phyloP scores from a whole-genome alignment of 92 coral and sea anemone genomes.

The Umimayanthus kanabou region DNA sequence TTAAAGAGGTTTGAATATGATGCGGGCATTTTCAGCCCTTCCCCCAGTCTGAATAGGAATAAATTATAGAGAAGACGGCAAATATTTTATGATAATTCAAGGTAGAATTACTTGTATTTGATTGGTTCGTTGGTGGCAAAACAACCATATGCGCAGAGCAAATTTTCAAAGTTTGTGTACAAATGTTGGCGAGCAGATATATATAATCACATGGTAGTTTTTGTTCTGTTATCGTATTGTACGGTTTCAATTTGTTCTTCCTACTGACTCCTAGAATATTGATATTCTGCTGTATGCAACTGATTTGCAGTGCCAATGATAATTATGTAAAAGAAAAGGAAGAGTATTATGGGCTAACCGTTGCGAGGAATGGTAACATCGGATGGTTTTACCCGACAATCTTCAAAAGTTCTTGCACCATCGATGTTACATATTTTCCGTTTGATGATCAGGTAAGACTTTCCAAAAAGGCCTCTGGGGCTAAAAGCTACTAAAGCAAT shows the following conservation, averaged over 20 bases:
- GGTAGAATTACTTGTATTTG: no score
- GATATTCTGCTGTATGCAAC: not conserved
- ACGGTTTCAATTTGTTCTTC: not conserved
- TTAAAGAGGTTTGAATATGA: no score
- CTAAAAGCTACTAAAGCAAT: no score
- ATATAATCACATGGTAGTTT: not conserved
- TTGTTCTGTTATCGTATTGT: not conserved
- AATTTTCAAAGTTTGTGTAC: no score
- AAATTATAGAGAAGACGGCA: no score
- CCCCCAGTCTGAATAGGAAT: no score
- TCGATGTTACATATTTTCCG: slow-evolving; percentile 86
- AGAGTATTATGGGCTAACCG: slow-evolving; percentile 82
- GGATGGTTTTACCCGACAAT: slow-evolving; percentile 96
- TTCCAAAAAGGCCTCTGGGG: not conserved
- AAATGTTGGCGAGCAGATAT: no score
- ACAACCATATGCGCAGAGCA: no score
- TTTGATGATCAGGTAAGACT: slow-evolving; percentile 87
- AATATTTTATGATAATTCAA: no score
- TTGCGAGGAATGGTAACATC: slow-evolving; percentile 63
- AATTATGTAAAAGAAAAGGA: slow-evolving; percentile 85
- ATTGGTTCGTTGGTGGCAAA: no score
- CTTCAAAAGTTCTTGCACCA: slow-evolving; percentile 88
- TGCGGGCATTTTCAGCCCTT: no score
- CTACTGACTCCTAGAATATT: not conserved
- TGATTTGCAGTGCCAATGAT: slow-evolving; percentile 74